Base-by-base conservation (phyloP, 2,797 vertebrate species). In the Sparus aurata region DNA sequence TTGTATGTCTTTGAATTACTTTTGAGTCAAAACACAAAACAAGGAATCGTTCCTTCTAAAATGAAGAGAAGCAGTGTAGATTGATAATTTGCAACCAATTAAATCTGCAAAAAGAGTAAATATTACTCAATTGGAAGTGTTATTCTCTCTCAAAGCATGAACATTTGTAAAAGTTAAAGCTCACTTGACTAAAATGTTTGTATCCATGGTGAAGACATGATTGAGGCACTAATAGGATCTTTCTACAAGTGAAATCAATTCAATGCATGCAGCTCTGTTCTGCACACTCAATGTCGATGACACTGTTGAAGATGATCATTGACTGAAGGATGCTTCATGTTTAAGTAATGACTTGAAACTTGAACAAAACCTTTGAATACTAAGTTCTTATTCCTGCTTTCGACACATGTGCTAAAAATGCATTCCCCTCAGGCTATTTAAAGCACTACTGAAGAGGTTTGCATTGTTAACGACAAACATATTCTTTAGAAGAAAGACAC, bases 351-450 rank as follows among this genome's bases (percentile, higher is more conserved):
- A 30, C 64, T 49, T 70, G 5, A n/a, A 46, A 58, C 23, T 73
- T 45, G 17, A 50, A 22, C 66, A 69, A 69, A 69, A 45, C 22
- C 47, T 18, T 20, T 16, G 10, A 73, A 47, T 47, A 20, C 15
- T 38, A 38, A 54, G 45, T 22, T 38, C 75, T 77, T 68, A 43
- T 66, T 76, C 47, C 73, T 20, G 9, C 53, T 47, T 18, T 27
- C 55, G 53, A 62, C 55, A 61, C 52, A 43, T 45, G 15, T 62
- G 55, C 63, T 67, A 71, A 76, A 77, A 55, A 34, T 53, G 2
- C 50, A 52, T n/a, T 57, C 8, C 34, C 34, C 57, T 75, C 8
- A 6, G 75, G 53, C 69, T 82, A 62, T 76, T 82, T 75, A 50
- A 73, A 81, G 73, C 76, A 12, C 20, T 23, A 27, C 12, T 47